phyloP scores from a whole-genome alignment of 2,888 invertebrate genomes.

The Harpalus rufipes region DNA sequence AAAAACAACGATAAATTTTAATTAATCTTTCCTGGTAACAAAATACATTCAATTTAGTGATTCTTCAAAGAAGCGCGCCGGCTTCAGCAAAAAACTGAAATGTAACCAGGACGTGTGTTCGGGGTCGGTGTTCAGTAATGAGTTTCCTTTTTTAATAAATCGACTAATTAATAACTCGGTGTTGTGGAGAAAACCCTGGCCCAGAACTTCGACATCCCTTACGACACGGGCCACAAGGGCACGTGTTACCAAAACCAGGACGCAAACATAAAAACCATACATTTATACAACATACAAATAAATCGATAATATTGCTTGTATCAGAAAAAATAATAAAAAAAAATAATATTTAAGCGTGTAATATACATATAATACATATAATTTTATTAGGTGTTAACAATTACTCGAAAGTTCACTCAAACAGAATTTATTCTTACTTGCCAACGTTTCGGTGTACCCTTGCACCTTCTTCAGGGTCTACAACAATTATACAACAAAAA shows the following conservation, averaged over 20 bases:
- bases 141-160: conserved; percentile 69
- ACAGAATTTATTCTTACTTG: too few relatives aligned
- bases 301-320: background rate
- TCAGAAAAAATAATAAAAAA: too few relatives aligned
- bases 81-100: conserved; percentile 44
- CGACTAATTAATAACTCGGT: conserved; percentile 70
- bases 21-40: conserved; percentile 55
- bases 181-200: background rate
- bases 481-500: too few relatives aligned
- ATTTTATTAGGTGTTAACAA: too few relatives aligned
- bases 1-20: conserved; percentile 22
- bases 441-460: too few relatives aligned
- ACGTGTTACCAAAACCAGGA: conserved; percentile 19
- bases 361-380: too few relatives aligned
- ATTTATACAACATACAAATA: background rate
- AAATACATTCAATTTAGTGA: conserved; percentile 57
- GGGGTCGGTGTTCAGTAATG: conserved; percentile 45
- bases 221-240: conserved; percentile 38
- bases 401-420: too few relatives aligned
- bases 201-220: conserved; percentile 46
- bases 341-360: too few relatives aligned
- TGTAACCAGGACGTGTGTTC: conserved; percentile 52
- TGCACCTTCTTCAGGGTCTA: too few relatives aligned
- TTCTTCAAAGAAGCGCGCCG: conserved; percentile 57
- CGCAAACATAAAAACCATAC: background rate